A percentile compares a stretch with the other conserved stretches of the same genome.
These are phyloP conservation scores for Ahaetulla prasina DNA, from an alignment of 2,113 vertebrate species.

Conservation along the genomic window DNA sequence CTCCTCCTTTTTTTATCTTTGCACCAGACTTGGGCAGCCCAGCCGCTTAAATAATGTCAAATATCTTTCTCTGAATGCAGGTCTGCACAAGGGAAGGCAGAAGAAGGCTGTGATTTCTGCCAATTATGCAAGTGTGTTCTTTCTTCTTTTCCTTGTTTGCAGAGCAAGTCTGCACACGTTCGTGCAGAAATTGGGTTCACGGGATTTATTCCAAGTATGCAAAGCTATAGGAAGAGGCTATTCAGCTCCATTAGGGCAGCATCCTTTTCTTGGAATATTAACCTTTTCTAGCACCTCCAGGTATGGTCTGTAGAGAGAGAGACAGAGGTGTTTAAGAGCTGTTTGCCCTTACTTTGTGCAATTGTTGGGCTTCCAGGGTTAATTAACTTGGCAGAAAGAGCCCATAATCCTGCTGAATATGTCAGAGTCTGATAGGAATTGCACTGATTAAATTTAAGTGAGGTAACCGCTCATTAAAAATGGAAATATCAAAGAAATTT, in stretches of 20 bases:
- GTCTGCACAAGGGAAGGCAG: not conserved
- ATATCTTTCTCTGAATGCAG: not conserved
- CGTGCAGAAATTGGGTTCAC: not conserved
- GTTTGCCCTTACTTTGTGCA: accelerated
- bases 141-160: not conserved
- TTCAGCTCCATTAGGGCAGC: not conserved
- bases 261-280: not conserved
- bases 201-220: not conserved
- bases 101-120: not conserved
- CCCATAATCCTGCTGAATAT: not conserved
- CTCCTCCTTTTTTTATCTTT: not conserved
- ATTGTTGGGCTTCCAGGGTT: not conserved
- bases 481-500: not conserved
- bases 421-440: not conserved
- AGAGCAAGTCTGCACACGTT: not conserved
- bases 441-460: not conserved
- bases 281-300: not conserved
- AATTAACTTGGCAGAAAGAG: not conserved
- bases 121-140: not conserved
- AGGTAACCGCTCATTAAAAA: slow-evolving; percentile 4
- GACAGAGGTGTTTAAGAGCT: not conserved
- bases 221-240: not conserved
- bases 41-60: not conserved
- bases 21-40: not conserved
- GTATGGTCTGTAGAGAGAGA: not conserved